Conservation (phyloP, 2,888 invertebrate genomes). For the Ectemnius continuus region DNA sequence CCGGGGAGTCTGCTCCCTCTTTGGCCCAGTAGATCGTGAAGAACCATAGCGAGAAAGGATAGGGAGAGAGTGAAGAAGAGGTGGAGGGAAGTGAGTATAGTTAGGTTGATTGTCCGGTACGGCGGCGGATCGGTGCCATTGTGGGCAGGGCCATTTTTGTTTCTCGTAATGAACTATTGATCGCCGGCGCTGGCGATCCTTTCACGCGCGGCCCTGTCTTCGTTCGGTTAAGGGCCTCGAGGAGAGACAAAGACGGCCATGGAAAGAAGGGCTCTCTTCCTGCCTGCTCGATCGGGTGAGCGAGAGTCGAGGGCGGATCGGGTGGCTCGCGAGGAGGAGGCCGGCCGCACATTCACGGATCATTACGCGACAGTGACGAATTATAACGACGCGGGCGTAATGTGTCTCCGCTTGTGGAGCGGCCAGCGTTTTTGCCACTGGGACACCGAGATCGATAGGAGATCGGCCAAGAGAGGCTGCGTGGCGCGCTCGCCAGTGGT, state of each 20-base stretch:
- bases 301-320: constrained; percentile 10
- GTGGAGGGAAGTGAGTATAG: constrained; percentile 42
- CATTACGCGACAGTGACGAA: constrained; percentile 74
- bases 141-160: constrained; percentile 69
- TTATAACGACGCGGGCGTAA: constrained; percentile 69
- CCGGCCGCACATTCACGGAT: constrained; percentile 64
- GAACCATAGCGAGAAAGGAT: constrained; percentile 16
- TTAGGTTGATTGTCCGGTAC: constrained; percentile 62
- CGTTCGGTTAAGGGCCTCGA: constrained; percentile 43
- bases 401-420: constrained; percentile 65
- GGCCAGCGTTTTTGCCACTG: constrained; percentile 60
- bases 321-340: constrained; percentile 16
- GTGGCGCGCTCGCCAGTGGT: background rate
- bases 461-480: constrained; percentile 49
- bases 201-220: constrained; percentile 53
- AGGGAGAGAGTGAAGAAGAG: background rate
- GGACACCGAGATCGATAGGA: constrained; percentile 57
- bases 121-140: constrained; percentile 60
- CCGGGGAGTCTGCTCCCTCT: constrained; percentile 20
- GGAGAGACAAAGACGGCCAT: constrained; percentile 13
- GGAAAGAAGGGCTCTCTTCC: background rate
- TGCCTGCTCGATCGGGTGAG: constrained; percentile 21
- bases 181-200: constrained; percentile 62
- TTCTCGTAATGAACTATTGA: constrained; percentile 76
- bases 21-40: constrained; percentile 14